Evolutionary conservation across 2,888 invertebrate species (phyloP).

Genomic region (Cepaea hortensis): DNA sequence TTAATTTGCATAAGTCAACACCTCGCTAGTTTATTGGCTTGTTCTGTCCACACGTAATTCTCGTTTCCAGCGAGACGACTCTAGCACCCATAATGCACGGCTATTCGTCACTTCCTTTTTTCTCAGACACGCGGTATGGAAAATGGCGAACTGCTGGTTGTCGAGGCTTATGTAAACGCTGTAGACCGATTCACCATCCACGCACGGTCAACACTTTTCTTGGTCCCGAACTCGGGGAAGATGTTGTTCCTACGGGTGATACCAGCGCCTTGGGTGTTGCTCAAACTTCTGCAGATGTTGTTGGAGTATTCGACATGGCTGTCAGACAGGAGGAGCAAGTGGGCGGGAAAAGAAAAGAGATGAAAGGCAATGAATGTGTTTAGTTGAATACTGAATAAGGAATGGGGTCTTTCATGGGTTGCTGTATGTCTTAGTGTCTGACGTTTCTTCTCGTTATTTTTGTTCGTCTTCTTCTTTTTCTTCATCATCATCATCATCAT

Average conservation of each 20-base stretch:
- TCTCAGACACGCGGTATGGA: not conserved
- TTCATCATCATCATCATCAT: not conserved
- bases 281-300: slow-evolving; percentile 28
- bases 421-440: no score
- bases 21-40: slow-evolving; percentile 35
- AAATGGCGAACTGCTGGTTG: slow-evolving; percentile 6
- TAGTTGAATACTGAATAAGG: not conserved
- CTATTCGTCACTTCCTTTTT: slow-evolving; percentile 38
- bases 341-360: not conserved
- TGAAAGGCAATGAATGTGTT: not conserved
- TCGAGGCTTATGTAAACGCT: slow-evolving; percentile 13
- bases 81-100: slow-evolving; percentile 31
- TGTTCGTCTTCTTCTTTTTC: not conserved
- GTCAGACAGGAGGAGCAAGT: not conserved
- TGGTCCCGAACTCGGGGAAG: not conserved
- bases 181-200: slow-evolving; percentile 1
- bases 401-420: not conserved
- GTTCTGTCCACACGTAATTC: slow-evolving; percentile 39
- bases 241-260: slow-evolving; percentile 28
- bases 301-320: slow-evolving; percentile 10
- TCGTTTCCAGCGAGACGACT: slow-evolving; percentile 8
- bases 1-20: slow-evolving; percentile 39
- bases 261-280: slow-evolving; percentile 18
- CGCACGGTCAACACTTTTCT: slow-evolving; percentile 10
- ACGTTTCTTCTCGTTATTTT: not conserved